phyloP scores from a whole-genome alignment of 2,113 vertebrate genomes.

The Dicaeum eximium region DNA sequence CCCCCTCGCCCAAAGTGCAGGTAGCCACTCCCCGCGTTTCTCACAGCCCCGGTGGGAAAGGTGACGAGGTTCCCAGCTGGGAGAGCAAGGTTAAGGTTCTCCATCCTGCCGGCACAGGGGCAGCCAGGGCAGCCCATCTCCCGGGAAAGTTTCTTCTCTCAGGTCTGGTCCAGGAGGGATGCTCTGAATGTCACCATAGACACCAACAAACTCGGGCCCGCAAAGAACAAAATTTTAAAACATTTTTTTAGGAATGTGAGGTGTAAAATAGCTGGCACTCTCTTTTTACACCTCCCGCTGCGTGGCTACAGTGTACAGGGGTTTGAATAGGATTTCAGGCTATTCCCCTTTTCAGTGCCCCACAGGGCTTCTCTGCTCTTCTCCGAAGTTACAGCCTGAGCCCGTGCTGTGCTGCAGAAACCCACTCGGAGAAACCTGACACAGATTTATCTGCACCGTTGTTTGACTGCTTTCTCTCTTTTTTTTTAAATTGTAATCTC shows the following conservation, averaged over 20 bases:
- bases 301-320: accelerated
- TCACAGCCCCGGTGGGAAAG: background rate
- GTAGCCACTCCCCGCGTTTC: background rate
- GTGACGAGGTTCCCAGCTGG: background rate
- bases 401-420: background rate
- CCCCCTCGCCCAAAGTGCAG: accelerated
- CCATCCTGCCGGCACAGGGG: accelerated
- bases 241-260: background rate
- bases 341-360: background rate
- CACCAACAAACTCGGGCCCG: background rate
- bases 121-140: background rate
- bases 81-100: accelerated
- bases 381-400: background rate
- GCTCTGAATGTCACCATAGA: accelerated
- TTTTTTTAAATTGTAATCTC: background rate
- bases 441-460: background rate
- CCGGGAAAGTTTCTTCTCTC: background rate
- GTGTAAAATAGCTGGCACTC: background rate
- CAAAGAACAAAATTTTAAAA: background rate
- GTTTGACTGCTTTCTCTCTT: background rate
- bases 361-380: background rate
- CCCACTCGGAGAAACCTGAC: background rate
- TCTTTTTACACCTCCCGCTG: background rate
- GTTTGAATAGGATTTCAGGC: background rate
- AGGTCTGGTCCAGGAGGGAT: background rate